Percentiles rank a stretch among this genome's conserved stretches.
These are phyloP conservation scores for Fragum sueziense DNA, from an alignment of 2,888 invertebrate species.

Conservation along the genomic window DNA sequence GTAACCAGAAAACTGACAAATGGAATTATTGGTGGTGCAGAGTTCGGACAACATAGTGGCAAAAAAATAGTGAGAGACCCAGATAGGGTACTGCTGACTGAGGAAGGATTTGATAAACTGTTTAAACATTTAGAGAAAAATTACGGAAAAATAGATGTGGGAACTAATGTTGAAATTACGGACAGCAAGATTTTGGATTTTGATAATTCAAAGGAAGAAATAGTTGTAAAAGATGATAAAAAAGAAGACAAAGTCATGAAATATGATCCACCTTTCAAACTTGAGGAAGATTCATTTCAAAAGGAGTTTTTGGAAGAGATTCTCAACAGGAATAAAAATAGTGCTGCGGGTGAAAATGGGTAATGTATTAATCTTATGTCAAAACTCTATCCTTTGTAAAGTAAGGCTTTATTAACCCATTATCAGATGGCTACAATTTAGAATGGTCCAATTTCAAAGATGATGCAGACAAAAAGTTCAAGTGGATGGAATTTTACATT, in stretches of 20 bases:
- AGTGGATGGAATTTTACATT: too few relatives aligned
- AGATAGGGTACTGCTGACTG: neutral
- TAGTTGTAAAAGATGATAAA: neutral
- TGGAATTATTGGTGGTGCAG: constrained; percentile 73
- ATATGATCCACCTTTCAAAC: neutral
- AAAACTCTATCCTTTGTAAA: too few relatives aligned
- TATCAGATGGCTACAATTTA: too few relatives aligned
- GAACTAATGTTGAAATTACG: neutral
- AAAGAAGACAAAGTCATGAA: neutral
- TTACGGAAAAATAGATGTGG: constrained; percentile 5
- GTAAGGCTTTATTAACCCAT: too few relatives aligned
- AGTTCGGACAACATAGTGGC: neutral
- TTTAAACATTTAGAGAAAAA: constrained; percentile 29
- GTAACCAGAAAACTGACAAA: constrained; percentile 88
- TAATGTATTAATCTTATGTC: too few relatives aligned
- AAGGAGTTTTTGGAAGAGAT: constrained; percentile 7
- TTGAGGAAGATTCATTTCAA: constrained; percentile 12
- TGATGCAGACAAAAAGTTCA: too few relatives aligned
- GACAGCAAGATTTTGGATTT: neutral
- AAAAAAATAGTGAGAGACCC: neutral
- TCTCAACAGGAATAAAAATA: neutral
- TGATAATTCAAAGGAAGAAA: neutral
- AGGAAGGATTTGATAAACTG: constrained; percentile 6
- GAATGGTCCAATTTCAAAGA: too few relatives aligned
- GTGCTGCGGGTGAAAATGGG: neutral